phyloP scores from a whole-genome alignment of 2,797 vertebrate species.

The Macropus fuliginosus region DNA sequence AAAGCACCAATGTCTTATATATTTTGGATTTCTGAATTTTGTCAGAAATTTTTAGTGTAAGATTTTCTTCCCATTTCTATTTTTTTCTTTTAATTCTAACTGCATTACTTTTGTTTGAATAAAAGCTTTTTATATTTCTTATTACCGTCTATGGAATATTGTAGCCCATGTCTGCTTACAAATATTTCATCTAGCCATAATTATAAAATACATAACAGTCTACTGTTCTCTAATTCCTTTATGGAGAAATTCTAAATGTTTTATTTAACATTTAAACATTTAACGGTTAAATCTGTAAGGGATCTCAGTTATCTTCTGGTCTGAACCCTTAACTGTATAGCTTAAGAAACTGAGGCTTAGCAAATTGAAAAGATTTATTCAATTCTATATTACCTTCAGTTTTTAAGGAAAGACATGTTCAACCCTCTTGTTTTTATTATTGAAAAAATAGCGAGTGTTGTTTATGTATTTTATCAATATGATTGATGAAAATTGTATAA shows the following conservation, averaged over 20 bases:
- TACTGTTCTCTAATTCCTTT: neutral
- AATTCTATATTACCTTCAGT: neutral
- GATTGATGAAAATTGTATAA: neutral
- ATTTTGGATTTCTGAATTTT: neutral
- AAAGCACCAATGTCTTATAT: neutral
- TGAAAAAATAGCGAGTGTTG: neutral
- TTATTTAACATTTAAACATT: neutral
- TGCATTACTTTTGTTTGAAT: neutral
- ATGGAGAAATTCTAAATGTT: neutral
- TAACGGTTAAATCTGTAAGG: neutral
- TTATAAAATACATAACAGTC: neutral
- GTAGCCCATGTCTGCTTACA: neutral
- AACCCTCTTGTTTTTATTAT: neutral
- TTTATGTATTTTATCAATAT: neutral
- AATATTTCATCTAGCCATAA: neutral
- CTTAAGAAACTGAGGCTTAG: neutral
- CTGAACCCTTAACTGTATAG: neutral
- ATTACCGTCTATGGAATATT: neutral
- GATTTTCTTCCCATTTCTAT: neutral
- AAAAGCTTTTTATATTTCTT: neutral
- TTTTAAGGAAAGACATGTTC: neutral
- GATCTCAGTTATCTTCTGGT: neutral
- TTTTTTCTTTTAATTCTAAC: neutral
- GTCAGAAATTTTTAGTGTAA: neutral
- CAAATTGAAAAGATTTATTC: neutral